phyloP scores from a whole-genome alignment of 1,140 invertebrate genomes.

The Delia radicum region DNA sequence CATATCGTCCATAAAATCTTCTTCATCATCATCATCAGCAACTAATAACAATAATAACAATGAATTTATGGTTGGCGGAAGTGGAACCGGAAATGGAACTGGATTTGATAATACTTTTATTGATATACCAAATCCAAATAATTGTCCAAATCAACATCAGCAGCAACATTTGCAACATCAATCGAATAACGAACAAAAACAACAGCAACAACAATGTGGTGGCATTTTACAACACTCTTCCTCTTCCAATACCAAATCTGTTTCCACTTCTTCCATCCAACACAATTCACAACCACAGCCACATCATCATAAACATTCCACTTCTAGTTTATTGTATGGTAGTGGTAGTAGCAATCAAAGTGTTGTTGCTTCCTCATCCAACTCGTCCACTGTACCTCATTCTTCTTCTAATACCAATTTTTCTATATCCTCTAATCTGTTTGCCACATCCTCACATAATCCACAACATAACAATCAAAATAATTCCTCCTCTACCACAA shows the following conservation, averaged over 20 bases:
- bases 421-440: constrained; percentile 16
- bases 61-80: constrained; percentile 16
- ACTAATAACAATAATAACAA: constrained; percentile 26
- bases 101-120: constrained; percentile 33
- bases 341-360: constrained; percentile 17
- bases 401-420: constrained; percentile 16
- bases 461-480: not conserved
- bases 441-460: constrained; percentile 11
- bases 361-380: constrained; percentile 21
- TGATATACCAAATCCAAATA: constrained; percentile 12
- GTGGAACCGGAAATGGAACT: constrained; percentile 52
- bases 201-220: constrained; percentile 46
- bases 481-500: constrained; percentile 4
- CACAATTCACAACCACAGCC: constrained; percentile 26
- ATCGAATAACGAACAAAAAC: constrained; percentile 32
- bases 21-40: not conserved
- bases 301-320: constrained; percentile 35
- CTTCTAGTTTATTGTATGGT: constrained; percentile 12
- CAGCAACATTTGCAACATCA: constrained; percentile 28
- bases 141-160: constrained; percentile 2
- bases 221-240: constrained; percentile 25
- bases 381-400: not conserved
- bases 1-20: constrained; percentile 12
- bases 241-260: constrained; percentile 45
- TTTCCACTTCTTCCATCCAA: constrained; percentile 51